Evolutionary conservation across 2,113 vertebrate genomes (phyloP).

Genomic region (Sander vitreus): DNA sequence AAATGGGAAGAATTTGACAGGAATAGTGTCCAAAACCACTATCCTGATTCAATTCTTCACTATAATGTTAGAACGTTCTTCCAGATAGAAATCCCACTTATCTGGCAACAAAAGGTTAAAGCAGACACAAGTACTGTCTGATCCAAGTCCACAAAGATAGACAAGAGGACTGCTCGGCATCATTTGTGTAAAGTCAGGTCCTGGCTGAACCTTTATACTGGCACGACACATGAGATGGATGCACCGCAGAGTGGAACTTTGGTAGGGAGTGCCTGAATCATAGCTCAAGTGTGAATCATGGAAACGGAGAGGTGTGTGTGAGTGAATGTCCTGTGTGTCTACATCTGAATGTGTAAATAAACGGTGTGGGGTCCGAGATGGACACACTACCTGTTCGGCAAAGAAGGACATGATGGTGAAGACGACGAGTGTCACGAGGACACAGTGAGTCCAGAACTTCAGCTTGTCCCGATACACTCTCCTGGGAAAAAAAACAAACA

Average conservation of each 20-base stretch:
- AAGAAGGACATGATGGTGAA: slow-evolving; percentile 98
- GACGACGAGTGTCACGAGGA: slow-evolving; percentile 92
- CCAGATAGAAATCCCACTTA: background rate
- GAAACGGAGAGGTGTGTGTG: slow-evolving; percentile 34
- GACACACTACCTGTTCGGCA: slow-evolving; percentile 92
- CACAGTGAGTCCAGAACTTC: slow-evolving; percentile 99
- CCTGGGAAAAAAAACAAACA: slow-evolving; percentile 77
- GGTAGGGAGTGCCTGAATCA: slow-evolving; percentile 25
- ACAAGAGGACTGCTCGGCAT: slow-evolving; percentile 8
- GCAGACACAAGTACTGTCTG: background rate
- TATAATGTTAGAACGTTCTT: background rate
- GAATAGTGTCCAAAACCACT: background rate
- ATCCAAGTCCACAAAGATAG: slow-evolving; percentile 35
- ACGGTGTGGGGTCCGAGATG: background rate
- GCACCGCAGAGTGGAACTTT: slow-evolving; percentile 9
- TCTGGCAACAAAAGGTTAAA: slow-evolving; percentile 26
- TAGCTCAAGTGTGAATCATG: slow-evolving; percentile 63
- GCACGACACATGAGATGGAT: slow-evolving; percentile 47
- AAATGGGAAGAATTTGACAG: background rate
- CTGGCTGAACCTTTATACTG: slow-evolving; percentile 30
- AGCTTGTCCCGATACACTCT: slow-evolving; percentile 94
- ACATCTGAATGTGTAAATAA: slow-evolving; percentile 23
- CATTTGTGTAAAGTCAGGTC: slow-evolving; percentile 48
- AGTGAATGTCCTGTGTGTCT: background rate
- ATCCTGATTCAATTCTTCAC: background rate